A percentile compares a stretch with the other conserved stretches of the same genome.
These are phyloP conservation scores for Panthera uncia DNA, from an alignment of 2,113 vertebrate species.

Conservation along the genomic window DNA sequence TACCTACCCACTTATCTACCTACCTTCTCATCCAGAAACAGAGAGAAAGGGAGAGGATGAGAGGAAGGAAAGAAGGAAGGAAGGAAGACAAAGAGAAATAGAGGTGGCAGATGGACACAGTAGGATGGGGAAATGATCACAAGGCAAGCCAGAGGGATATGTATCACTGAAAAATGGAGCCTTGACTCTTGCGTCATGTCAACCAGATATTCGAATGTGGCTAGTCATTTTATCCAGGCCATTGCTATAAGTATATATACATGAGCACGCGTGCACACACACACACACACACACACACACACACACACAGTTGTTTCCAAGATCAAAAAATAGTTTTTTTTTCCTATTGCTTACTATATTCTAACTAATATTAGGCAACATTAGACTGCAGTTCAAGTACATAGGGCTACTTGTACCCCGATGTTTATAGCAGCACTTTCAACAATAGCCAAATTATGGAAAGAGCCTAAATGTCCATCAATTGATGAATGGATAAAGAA, in stretches of 20 bases:
- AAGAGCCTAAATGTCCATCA: no score
- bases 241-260: background rate
- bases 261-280: background rate
- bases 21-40: background rate
- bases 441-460: no score
- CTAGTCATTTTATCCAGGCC: background rate
- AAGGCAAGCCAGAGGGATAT: background rate
- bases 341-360: background rate
- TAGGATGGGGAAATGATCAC: background rate
- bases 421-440: no score
- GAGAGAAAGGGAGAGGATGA: background rate
- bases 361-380: background rate
- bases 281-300: background rate
- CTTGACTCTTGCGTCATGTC: background rate
- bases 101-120: background rate
- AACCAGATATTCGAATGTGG: background rate
- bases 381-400: background rate
- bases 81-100: background rate
- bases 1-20: background rate
- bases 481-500: no score
- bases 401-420: background rate
- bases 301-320: background rate
- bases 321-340: background rate
- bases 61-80: no score
- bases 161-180: background rate